Base-by-base conservation (phyloP, 2,888 invertebrate species). In the Aricia artaxerxes region DNA sequence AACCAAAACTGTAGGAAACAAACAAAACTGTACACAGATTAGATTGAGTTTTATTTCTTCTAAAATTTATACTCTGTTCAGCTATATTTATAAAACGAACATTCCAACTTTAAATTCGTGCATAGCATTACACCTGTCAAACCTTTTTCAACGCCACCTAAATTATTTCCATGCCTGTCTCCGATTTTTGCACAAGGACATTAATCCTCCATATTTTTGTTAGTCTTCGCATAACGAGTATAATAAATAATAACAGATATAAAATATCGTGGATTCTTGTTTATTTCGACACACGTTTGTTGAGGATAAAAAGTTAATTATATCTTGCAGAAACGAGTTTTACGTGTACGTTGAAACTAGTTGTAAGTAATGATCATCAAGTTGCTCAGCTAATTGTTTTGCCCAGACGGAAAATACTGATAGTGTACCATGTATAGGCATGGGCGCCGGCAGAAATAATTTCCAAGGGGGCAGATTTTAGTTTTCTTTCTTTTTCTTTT, bases 251-350 rank as follows among this genome's bases (percentile, higher is more conserved):
- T 44, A 73, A 16, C 72, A 16, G 13, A 72, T 3, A 72, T 73
- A 73, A 49, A 49, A 49, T 24, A 31, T 49, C 40, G 40, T 73
- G 73, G 75, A 75, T 75, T 75, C 75, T 75, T 75, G 24, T 75
- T 49, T 75, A 44, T 75, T 49, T 75, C 75, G 75, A 31, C 57
- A 57, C 53, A 76, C 76, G 57, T 57, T 16, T 7, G 76, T 76
- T 76, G 76, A 76, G 76, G 76, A 76, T 76, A 76, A 76, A 76
- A 76, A 76, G 53, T 76, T 76, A 76, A 76, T 76, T 76, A 76
- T 35, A 38, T 76, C 49, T 57, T 76, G 53, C 57, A 76, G 31
- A 76, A 76, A 76, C 76, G 11, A 16, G 76, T 76, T 76, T 57
- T n/a, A 76, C 24, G 44, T 73, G 73, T 73, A 73, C 44, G n/a